Base-by-base conservation (phyloP, 2,113 vertebrate genomes). In the Alethe diademata region DNA sequence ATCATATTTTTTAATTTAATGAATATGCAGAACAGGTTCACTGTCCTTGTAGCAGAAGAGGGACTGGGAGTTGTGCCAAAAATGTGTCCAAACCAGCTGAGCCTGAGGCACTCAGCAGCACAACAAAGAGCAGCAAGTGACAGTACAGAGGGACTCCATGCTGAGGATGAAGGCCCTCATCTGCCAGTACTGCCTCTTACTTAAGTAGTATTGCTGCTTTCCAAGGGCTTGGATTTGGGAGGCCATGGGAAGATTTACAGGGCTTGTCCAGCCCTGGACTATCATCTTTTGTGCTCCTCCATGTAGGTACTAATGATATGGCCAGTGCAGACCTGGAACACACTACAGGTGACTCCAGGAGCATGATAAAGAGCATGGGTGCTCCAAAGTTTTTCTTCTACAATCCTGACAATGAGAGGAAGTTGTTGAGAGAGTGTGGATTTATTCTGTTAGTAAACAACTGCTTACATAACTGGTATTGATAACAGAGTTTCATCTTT, bases 221-320 rank as follows among this genome's bases (percentile, higher is more conserved):
- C 40, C 57, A 33, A 60, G 33, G 12, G 9, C 29, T 79, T 75
- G 36, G 25, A 23, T 60, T 60, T 70, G 14, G 29, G 36, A 56
- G 20, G 9, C 8, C 0, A 0, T 75, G 47, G 38, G 25, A 69
- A 67, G 33, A 11, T 14, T 65, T 26, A 10, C 19, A 50, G 56
- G 28, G 35, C 16, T 60, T 40, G 8, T 65, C 35, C 22, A 29
- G 19, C 54, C 28, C 35, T 38, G 53, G 8, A 19, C 20, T 70
- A 5, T 19, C 19, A 69, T 3, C 3, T 69, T 45, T 36, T 65
- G 10, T 70, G 25, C 10, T 50, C 8, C 61, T 83, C 22, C 25
- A 11, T 15, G 17, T 36, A 23, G 14, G 12, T 29, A 45, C 29
- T 56, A 23, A 14, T 43, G 24, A 15, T 5, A 54, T 1, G 35